Evolutionary conservation across 2,113 vertebrate genomes (phyloP), one percentile per base, ranked within the genome.

Genomic region (Columba livia): DNA sequence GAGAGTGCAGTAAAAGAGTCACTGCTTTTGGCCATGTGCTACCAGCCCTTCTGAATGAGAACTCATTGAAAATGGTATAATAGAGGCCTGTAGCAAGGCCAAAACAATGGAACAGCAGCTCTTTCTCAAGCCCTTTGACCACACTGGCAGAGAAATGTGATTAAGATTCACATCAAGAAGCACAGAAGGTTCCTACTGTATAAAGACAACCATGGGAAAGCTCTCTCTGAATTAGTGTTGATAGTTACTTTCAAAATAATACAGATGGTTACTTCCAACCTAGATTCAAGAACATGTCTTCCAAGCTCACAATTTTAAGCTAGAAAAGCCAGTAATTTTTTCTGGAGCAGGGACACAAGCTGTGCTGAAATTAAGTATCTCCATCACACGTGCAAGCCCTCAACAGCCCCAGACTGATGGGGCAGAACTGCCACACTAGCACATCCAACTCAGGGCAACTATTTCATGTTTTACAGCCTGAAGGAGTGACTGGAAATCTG

Each of bases 121-220:
- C 93, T 83, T 94, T 97, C 93, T 93, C 94, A 96, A 95, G 85
- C 72, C 77, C 65, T 92, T 71, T 93, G 88, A 96, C 88, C 79
- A 88, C 16, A 57, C 69, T 86, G 92, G 65, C 88, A 96, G 79
- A 93, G 64, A 88, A 96, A 92, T 8, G 48, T 47, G 72, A 96
- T 97, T 96, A 92, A 94, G 65, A 96, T 88, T 91, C 90, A 78
- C 77, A 80, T 61, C 85, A 90, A 96, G 92, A 95, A 95, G 69
- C 86, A 86, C 34, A 69, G 70, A 57, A 31, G 73, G 66, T 93
- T 94, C 95, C 73, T 48, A 86, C 38, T 58, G 61, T 74, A 88
- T 32, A 88, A 91, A 89, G 65, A 58, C 73, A 92, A 60, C 57
- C 66, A 84, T 21, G 40, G 93, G 82, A 96, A 93, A 92, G 50